Percentiles rank a stretch among this genome's conserved stretches.
These are phyloP conservation scores for Ageneiosus marmoratus DNA, from an alignment of 2,113 vertebrate species.

Conservation along the genomic window DNA sequence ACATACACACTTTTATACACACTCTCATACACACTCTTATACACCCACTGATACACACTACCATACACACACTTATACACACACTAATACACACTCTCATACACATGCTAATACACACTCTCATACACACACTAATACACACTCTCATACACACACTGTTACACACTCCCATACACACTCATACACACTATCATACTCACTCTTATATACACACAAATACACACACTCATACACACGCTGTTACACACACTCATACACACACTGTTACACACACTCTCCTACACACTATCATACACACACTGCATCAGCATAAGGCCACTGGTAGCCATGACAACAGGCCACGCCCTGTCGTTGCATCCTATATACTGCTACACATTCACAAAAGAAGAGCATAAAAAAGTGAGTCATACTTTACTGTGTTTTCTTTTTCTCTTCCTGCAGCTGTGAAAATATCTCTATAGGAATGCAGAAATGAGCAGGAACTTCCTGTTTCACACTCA, in stretches of 20 bases:
- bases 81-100: background rate
- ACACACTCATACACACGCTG: background rate
- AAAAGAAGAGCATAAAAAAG: background rate
- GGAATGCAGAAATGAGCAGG: conserved; percentile 23
- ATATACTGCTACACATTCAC: background rate
- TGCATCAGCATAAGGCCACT: background rate
- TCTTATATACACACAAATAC: background rate
- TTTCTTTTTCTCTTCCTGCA: conserved; percentile 16
- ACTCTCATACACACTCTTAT: background rate
- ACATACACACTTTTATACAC: background rate
- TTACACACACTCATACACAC: background rate
- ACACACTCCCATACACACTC: background rate
- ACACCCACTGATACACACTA: background rate
- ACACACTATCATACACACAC: background rate
- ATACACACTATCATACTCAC: background rate
- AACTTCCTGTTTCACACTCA: conserved; percentile 20
- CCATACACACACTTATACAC: background rate
- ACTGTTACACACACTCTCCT: background rate
- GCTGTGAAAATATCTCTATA: conserved; percentile 23
- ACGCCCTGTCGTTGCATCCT: background rate
- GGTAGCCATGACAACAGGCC: background rate
- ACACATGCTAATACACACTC: background rate
- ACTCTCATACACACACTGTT: background rate
- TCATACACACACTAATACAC: background rate
- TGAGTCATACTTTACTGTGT: background rate